phyloP scores from a whole-genome alignment of 92 coral and sea anemone species.

The Epizoanthus rinbou region DNA sequence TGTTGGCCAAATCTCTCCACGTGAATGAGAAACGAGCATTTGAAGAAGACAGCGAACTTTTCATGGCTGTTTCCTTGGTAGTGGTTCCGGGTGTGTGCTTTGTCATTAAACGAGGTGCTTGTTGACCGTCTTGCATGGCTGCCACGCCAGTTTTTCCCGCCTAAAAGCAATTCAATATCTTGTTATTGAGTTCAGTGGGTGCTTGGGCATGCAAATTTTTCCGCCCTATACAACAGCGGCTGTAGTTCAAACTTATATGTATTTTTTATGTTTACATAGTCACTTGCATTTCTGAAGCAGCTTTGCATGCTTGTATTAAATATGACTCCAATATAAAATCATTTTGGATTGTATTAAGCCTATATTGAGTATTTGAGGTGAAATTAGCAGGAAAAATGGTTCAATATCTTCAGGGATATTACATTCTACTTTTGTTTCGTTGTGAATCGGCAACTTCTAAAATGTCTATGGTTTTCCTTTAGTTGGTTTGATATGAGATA shows the following conservation, averaged over 20 bases:
- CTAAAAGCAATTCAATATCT: constrained; percentile 38
- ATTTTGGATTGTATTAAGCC: background rate
- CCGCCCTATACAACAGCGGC: constrained; percentile 11
- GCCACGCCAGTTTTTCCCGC: constrained; percentile 26
- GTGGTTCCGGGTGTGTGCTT: constrained; percentile 32
- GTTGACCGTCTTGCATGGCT: constrained; percentile 44
- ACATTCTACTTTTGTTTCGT: background rate
- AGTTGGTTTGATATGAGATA: background rate
- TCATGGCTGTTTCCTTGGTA: constrained; percentile 18
- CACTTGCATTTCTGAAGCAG: background rate
- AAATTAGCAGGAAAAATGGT: constrained; percentile 5
- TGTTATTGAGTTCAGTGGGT: constrained; percentile 3
- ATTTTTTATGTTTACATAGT: background rate
- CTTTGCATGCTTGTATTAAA: constrained; percentile 8
- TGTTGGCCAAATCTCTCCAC: constrained; percentile 41
- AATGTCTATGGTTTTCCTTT: background rate
- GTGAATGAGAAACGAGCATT: constrained; percentile 33
- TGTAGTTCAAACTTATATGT: background rate
- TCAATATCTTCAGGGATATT: constrained; percentile 22
- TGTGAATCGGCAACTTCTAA: constrained; percentile 10
- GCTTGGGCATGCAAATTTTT: constrained; percentile 35
- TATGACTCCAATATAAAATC: constrained; percentile 33
- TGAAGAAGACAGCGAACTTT: background rate
- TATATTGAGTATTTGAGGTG: constrained; percentile 21
- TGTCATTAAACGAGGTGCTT: constrained; percentile 13